Evolutionary conservation across 2,888 invertebrate species (phyloP).

Genomic region (Aphidoletes aphidimyza): DNA sequence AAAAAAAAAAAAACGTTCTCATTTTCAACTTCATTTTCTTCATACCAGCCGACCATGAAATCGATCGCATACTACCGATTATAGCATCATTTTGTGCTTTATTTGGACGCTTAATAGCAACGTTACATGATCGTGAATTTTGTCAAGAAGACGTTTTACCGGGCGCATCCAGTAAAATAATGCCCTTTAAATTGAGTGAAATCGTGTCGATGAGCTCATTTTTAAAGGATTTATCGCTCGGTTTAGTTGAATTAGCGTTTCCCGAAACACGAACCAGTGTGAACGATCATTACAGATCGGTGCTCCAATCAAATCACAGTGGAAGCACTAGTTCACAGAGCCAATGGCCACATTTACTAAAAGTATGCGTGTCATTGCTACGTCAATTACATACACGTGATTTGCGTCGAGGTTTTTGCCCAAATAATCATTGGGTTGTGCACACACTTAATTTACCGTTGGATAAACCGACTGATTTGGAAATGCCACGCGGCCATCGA

Average conservation of each 20-base stretch:
- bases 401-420: conserved; percentile 81
- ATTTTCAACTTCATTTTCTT: neutral
- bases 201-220: conserved; percentile 78
- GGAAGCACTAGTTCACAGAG: neutral
- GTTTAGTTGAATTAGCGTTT: conserved; percentile 86
- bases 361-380: conserved; percentile 78
- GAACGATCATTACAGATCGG: conserved; percentile 72
- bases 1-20: neutral
- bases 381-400: conserved; percentile 88
- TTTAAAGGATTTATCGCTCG: conserved; percentile 83
- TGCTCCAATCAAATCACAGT: conserved; percentile 60
- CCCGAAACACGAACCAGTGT: conserved; percentile 78
- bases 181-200: conserved; percentile 79
- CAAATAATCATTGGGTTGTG: conserved; percentile 75
- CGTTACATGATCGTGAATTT: conserved; percentile 88
- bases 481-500: conserved; percentile 67
- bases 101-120: conserved; percentile 82
- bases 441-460: conserved; percentile 67
- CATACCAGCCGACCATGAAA: conserved; percentile 70
- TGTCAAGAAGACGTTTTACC: conserved; percentile 68
- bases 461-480: conserved; percentile 70
- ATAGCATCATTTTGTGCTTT: conserved; percentile 86
- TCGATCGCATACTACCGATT: conserved; percentile 78
- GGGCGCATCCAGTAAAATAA: conserved; percentile 61
- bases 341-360: conserved; percentile 81